Evolutionary conservation across 2,888 invertebrate species (phyloP).

Genomic region (Byasa hedistus): DNA sequence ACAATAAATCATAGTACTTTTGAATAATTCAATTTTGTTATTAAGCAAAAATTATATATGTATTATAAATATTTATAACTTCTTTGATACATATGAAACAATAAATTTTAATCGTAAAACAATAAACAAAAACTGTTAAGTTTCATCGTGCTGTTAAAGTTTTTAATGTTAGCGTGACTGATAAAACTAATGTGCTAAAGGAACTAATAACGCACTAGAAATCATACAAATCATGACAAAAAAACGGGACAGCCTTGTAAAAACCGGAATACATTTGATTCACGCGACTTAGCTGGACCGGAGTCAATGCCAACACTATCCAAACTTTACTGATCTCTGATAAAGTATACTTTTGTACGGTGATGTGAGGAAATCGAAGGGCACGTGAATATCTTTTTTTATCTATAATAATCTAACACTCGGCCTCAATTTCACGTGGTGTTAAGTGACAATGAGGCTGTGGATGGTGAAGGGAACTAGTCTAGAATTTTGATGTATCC

Average conservation of each 20-base stretch:
- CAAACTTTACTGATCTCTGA: neutral
- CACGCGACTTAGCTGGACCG: constrained; percentile 8
- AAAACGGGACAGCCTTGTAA: constrained; percentile 45
- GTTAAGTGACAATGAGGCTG: no score
- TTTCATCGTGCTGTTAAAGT: neutral
- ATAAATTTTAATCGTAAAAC: neutral
- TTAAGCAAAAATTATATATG: no score
- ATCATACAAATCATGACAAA: constrained; percentile 25
- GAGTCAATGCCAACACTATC: neutral
- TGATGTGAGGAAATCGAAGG: constrained; percentile 8
- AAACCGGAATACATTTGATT: constrained; percentile 44
- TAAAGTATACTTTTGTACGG: constrained; percentile 9
- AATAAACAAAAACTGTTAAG: constrained; percentile 3
- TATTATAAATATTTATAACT: no score
- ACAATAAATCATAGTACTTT: no score
- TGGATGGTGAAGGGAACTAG: no score
- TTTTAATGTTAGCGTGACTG: constrained; percentile 13
- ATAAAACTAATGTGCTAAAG: constrained; percentile 3
- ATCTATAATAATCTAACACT: no score
- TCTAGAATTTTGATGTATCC: no score
- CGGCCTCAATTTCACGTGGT: no score
- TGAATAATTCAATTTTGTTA: no score
- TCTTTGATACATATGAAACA: no score
- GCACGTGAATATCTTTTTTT: neutral
- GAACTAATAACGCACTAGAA: constrained; percentile 24